Conservation (phyloP, 2,888 invertebrate species). For the Cataglyphis albicans region DNA sequence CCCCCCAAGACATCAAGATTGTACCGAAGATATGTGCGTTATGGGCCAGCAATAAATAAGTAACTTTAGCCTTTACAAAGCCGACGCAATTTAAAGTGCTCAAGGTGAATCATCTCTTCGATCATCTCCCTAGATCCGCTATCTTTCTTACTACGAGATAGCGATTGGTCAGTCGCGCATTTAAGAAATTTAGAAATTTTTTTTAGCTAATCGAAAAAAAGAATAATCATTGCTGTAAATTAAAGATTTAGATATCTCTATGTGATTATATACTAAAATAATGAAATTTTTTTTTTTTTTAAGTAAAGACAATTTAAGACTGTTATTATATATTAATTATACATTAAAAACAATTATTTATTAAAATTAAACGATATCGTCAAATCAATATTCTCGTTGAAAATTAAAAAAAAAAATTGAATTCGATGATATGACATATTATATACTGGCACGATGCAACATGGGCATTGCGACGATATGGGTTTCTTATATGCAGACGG, state of each 20-base stretch:
- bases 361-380: not conserved
- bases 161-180: not conserved
- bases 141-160: not conserved
- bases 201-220: not conserved
- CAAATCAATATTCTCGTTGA: not conserved
- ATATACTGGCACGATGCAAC: not conserved
- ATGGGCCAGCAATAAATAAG: constrained; percentile 77
- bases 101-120: constrained; percentile 5
- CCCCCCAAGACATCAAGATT: constrained; percentile 70
- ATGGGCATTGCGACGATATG: not conserved
- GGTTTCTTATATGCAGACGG: constrained; percentile 14
- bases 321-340: not conserved
- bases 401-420: not conserved
- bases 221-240: not conserved
- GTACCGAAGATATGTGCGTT: constrained; percentile 73
- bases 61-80: constrained; percentile 56
- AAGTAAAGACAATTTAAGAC: not conserved
- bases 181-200: not conserved
- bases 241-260: not conserved
- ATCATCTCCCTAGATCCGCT: constrained; percentile 1
- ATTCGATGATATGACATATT: not conserved
- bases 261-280: not conserved
- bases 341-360: not conserved
- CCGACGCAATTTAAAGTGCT: constrained; percentile 28
- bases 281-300: not conserved